Evolutionary conservation across 2,797 vertebrate species (phyloP).

Genomic region (Gallirallus australis): DNA sequence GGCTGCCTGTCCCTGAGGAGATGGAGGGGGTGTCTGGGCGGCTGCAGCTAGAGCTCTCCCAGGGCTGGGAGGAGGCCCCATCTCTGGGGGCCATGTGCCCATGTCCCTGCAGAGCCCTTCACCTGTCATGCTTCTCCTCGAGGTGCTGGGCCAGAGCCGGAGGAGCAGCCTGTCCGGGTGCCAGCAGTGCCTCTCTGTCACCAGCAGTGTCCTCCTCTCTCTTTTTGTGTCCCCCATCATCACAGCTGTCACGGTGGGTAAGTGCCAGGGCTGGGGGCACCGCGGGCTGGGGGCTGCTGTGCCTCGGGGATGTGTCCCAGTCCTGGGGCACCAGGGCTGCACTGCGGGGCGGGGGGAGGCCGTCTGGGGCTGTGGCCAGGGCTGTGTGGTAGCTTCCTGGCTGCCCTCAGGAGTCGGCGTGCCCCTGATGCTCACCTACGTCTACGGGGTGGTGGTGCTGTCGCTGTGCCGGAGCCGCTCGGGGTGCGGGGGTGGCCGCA

Average conservation of each 20-base stretch:
- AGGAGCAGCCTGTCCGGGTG: slow-evolving; percentile 90
- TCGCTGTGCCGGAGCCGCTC: slow-evolving; percentile 87
- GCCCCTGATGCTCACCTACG: slow-evolving; percentile 88
- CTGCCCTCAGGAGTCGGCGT: slow-evolving; percentile 81
- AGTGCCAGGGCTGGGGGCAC: slow-evolving; percentile 9
- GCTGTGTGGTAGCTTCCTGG: background rate
- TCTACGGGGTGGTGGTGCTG: slow-evolving; percentile 88
- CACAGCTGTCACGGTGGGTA: slow-evolving; percentile 89
- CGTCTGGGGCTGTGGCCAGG: too few relatives aligned
- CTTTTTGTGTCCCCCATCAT: slow-evolving; percentile 90
- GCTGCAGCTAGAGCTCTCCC: background rate
- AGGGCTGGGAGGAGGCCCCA: background rate
- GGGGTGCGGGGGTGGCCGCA: slow-evolving; percentile 82
- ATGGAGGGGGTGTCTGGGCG: background rate
- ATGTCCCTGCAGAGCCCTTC: background rate
- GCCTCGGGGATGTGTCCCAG: too few relatives aligned
- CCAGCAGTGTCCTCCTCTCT: slow-evolving; percentile 88
- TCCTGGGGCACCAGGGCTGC: background rate
- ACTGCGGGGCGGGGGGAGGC: too few relatives aligned
- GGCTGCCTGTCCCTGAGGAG: background rate
- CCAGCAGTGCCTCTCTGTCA: slow-evolving; percentile 91
- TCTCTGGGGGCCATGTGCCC: fast-evolving
- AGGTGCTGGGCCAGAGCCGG: slow-evolving; percentile 90
- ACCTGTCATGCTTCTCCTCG: background rate
- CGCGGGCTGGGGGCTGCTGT: background rate